Conservation (phyloP, 2,888 invertebrate genomes). For the Nasonia oneida region DNA sequence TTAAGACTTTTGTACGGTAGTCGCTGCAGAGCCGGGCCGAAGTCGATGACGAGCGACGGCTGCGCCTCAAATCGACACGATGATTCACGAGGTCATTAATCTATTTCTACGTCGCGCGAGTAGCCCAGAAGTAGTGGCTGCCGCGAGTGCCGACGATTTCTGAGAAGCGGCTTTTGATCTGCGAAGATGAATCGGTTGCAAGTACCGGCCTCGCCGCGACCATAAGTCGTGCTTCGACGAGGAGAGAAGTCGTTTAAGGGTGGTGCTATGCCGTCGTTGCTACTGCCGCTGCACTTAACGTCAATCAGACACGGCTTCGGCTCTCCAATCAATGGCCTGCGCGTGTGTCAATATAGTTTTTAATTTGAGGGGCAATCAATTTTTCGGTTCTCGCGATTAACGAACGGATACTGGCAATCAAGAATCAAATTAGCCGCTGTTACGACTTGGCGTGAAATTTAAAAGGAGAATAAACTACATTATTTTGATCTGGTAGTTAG, state of each 20-base stretch:
- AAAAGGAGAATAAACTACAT: not conserved
- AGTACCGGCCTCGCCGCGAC: conserved; percentile 55
- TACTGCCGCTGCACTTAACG: conserved; percentile 45
- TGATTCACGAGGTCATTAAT: conserved; percentile 77
- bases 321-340: conserved; percentile 20
- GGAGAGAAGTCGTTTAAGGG: conserved; percentile 52
- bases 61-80: conserved; percentile 74
- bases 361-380: not conserved
- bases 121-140: not conserved
- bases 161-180: conserved; percentile 76
- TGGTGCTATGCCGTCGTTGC: not conserved
- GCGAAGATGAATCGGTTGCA: conserved; percentile 74
- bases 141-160: conserved; percentile 74
- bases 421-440: not conserved
- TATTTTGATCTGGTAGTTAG: not conserved
- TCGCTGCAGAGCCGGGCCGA: conserved; percentile 47
- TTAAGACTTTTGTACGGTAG: conserved; percentile 54
- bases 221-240: conserved; percentile 63
- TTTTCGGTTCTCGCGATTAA: not conserved
- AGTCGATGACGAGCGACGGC: conserved; percentile 66
- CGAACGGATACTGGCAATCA: not conserved
- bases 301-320: conserved; percentile 40
- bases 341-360: not conserved
- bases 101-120: conserved; percentile 73
- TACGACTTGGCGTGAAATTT: too few relatives aligned